phyloP scores from a whole-genome alignment of 2,888 invertebrate species.

The Meliscaeva auricollis region DNA sequence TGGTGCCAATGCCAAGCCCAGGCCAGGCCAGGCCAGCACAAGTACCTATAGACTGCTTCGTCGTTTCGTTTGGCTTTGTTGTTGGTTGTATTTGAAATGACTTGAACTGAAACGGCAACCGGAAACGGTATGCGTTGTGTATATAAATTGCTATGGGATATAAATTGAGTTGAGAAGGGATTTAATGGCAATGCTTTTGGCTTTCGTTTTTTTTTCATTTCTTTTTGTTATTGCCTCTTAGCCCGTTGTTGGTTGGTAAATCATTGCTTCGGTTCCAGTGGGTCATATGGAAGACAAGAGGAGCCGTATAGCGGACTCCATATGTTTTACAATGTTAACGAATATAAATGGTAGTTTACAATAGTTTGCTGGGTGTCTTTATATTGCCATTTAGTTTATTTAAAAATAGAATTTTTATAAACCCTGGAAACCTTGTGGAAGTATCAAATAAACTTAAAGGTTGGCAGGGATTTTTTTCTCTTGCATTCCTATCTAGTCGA shows the following conservation, averaged over 20 bases:
- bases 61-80: not conserved
- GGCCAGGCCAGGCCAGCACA: not conserved
- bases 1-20: constrained; percentile 37
- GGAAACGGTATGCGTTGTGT: constrained; percentile 66
- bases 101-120: constrained; percentile 25
- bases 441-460: constrained; percentile 26
- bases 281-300: constrained; percentile 57
- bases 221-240: not conserved
- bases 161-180: constrained; percentile 82
- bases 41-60: not conserved
- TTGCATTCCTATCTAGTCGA: too few species aligned
- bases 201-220: constrained; percentile 24
- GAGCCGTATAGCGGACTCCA: constrained; percentile 48
- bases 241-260: constrained; percentile 39
- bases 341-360: constrained; percentile 61
- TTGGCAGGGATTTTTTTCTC: not conserved
- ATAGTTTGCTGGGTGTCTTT: constrained; percentile 42
- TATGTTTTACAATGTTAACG: constrained; percentile 61
- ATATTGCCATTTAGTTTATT: constrained; percentile 54
- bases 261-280: constrained; percentile 65
- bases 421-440: constrained; percentile 1
- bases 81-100: constrained; percentile 29
- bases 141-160: constrained; percentile 83
- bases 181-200: constrained; percentile 80
- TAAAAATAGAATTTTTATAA: constrained; percentile 35